A percentile compares a stretch with the other conserved stretches of the same genome.
phyloP scores from a whole-genome alignment of 1,140 invertebrate genomes.

The Pseudomyrmex gracilis region DNA sequence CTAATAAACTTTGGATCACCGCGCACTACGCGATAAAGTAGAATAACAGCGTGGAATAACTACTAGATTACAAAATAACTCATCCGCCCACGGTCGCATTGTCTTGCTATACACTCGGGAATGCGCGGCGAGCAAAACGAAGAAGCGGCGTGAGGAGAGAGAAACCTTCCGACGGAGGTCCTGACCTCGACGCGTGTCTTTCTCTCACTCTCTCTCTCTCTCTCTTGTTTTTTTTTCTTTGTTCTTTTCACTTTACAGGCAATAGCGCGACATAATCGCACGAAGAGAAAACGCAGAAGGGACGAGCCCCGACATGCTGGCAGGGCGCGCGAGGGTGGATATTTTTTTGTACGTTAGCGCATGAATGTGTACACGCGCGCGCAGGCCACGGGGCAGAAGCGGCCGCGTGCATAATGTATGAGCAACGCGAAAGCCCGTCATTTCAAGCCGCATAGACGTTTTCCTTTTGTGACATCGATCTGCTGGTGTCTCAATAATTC shows the following conservation, averaged over 20 bases:
- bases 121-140: constrained; percentile 27
- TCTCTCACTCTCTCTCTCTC: constrained; percentile 31
- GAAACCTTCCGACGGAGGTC: constrained; percentile 42
- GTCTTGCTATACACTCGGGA: constrained; percentile 29
- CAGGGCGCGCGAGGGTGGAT: constrained; percentile 48
- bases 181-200: constrained; percentile 63
- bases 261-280: constrained; percentile 67
- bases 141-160: constrained; percentile 27
- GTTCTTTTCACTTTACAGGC: constrained; percentile 42
- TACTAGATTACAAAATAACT: constrained; percentile 18
- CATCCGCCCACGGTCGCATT: constrained; percentile 1
- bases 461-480: constrained; percentile 85
- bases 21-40: neutral
- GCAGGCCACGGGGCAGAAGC: constrained; percentile 77
- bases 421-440: constrained; percentile 84
- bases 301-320: constrained; percentile 56
- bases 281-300: constrained; percentile 43
- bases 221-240: neutral
- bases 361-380: constrained; percentile 69
- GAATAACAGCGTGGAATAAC: constrained; percentile 5
- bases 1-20: neutral
- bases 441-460: constrained; percentile 82
- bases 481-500: constrained; percentile 85
- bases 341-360: constrained; percentile 72
- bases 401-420: constrained; percentile 83